Evolutionary conservation across 2,797 vertebrate species (phyloP).

Genomic region (Pseudochromis fuscus): DNA sequence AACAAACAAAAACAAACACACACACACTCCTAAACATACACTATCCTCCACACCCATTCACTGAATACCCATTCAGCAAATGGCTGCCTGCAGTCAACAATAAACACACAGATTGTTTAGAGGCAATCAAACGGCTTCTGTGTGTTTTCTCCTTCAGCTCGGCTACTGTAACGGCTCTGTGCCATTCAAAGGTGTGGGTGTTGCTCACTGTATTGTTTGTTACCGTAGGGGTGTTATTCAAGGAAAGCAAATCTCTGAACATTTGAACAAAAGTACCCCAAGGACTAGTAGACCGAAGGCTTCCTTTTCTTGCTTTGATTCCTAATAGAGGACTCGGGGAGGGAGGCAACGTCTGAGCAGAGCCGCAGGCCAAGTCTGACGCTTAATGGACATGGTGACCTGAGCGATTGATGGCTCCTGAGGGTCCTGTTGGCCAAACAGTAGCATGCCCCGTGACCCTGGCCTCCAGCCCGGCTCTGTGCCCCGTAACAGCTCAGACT

Average conservation of each 20-base stretch:
- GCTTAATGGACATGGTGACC: slow-evolving; percentile 83
- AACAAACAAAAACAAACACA: slow-evolving; percentile 74
- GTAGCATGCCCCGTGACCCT: slow-evolving; percentile 80
- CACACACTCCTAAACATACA: slow-evolving; percentile 69
- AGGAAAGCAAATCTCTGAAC: slow-evolving; percentile 87
- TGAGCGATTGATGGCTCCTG: slow-evolving; percentile 83
- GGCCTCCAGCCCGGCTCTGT: slow-evolving; percentile 62
- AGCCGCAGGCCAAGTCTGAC: slow-evolving; percentile 72
- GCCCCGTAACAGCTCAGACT: slow-evolving; percentile 30
- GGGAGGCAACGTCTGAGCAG: slow-evolving; percentile 79
- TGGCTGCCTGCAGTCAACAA: slow-evolving; percentile 77
- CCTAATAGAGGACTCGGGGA: slow-evolving; percentile 82
- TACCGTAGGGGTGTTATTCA: slow-evolving; percentile 81
- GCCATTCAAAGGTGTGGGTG: slow-evolving; percentile 84
- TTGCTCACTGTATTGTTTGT: slow-evolving; percentile 84
- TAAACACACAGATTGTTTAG: slow-evolving; percentile 82
- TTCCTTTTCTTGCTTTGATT: slow-evolving; percentile 90
- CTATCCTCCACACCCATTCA: slow-evolving; percentile 66
- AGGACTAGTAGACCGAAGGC: slow-evolving; percentile 86
- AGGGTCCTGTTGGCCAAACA: slow-evolving; percentile 82
- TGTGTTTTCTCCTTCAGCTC: slow-evolving; percentile 70
- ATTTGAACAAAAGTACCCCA: slow-evolving; percentile 89
- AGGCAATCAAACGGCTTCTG: slow-evolving; percentile 80
- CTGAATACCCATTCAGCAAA: slow-evolving; percentile 74
- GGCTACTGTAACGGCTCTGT: slow-evolving; percentile 67